Base-by-base conservation (phyloP, 2,797 vertebrate genomes). In the Sphenopsis melanotis region DNA sequence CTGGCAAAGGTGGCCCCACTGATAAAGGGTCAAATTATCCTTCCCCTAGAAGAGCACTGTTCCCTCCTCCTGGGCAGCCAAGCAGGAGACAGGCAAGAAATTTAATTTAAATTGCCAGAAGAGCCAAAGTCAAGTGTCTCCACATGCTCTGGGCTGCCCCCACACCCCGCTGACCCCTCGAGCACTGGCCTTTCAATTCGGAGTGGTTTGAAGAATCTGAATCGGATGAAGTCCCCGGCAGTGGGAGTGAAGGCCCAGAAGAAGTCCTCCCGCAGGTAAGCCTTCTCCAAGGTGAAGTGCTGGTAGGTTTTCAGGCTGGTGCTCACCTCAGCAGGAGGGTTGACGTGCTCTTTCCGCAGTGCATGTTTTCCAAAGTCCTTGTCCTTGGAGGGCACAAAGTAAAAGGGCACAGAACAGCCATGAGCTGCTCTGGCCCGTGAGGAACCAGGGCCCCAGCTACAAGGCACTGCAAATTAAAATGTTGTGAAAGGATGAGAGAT, bases 271-370 rank as follows among this genome's bases (percentile, higher is more conserved):
- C 99, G 98, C 83, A 99, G 97, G 97, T 99, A 99, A 92, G 99
- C 99, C 94, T 99, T 99, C 98, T 99, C 99, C 97, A 99, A 96
- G 37, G 99, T 99, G 98, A 99, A 99, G 97, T 99, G 99, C 98
- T 99, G 99, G 98, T 99, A 99, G 23, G 99, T 99, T 98, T 99
- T 99, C 96, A 99, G 98, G 97, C 99, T 99, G 71, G 99, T 99
- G 90, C 99, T 99, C 94, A 99, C 99, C 98, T 99, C 99, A 0
- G 99, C 99, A 10, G 99, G 98, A 1, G 99, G 99, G 97, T 99
- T 99, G 79, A 99, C 98, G 0, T 99, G 99, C 85, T 99, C 99
- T 87, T 99, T 99, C 77, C 99, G 98, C 36, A 99, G 97, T 2
- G 98, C 98, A 68, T 99, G 99, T 92, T 99, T 99, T 27, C 99